These are phyloP conservation scores for Orientallactaga sibirica DNA, from an alignment of 2,797 vertebrate species.

Conservation along the genomic window DNA sequence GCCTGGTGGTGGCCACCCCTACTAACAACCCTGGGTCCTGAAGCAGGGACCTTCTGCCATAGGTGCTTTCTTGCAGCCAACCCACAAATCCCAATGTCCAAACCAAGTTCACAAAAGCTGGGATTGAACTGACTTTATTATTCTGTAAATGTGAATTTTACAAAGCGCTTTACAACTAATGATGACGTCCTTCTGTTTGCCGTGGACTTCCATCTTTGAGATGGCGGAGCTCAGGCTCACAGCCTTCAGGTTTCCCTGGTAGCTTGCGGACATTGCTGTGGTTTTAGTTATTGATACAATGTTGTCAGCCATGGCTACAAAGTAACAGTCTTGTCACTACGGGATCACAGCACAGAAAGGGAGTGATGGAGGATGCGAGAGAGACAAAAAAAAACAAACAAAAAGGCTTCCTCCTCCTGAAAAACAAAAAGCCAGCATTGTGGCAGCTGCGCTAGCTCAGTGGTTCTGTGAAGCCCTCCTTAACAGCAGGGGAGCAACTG, in stretches of 20 bases:
- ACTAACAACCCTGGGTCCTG: background rate
- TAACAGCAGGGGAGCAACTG: slow-evolving; percentile 77
- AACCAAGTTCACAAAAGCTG: background rate
- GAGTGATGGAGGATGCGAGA: slow-evolving; percentile 30
- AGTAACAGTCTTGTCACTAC: slow-evolving; percentile 88
- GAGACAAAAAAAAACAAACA: slow-evolving; percentile 48
- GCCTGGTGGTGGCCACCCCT: background rate
- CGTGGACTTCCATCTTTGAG: slow-evolving; percentile 79
- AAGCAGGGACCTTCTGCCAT: background rate
- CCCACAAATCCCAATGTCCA: background rate
- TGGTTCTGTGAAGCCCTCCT: slow-evolving; percentile 83
- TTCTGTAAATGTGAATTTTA: slow-evolving; percentile 92
- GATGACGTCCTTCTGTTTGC: slow-evolving; percentile 80
- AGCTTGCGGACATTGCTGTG: slow-evolving; percentile 1
- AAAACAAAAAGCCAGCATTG: slow-evolving; percentile 67
- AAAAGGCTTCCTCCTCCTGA: slow-evolving; percentile 45
- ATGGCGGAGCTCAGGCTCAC: slow-evolving; percentile 77
- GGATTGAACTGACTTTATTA: slow-evolving; percentile 90
- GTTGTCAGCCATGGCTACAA: slow-evolving; percentile 86
- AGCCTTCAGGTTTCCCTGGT: slow-evolving; percentile 73
- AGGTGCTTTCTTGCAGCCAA: background rate
- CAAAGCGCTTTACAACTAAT: slow-evolving; percentile 90
- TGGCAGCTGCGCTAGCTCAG: slow-evolving; percentile 81
- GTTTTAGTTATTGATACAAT: slow-evolving; percentile 77
- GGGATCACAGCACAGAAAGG: slow-evolving; percentile 83